Evolutionary conservation across 2,113 vertebrate species (phyloP).

Genomic region (Pimephales promelas): DNA sequence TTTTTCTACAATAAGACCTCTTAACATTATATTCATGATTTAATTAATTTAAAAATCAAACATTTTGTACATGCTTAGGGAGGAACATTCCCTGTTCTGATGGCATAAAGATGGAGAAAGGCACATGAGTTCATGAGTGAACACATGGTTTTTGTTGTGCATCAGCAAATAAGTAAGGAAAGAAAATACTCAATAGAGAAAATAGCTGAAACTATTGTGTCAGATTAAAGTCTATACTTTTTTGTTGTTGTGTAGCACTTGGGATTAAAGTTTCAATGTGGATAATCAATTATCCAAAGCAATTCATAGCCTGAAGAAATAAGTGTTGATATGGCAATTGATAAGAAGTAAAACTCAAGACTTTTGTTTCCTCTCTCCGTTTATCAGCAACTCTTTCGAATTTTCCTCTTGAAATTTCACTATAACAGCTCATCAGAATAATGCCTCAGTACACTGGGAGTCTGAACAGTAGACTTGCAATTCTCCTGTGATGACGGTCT

Average conservation of each 20-base stretch:
- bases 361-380: neutral
- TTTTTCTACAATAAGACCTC: slow-evolving; percentile 72
- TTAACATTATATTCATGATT: slow-evolving; percentile 75
- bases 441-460: neutral
- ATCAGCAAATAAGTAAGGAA: slow-evolving; percentile 68
- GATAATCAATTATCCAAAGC: slow-evolving; percentile 62
- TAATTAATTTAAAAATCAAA: slow-evolving; percentile 69
- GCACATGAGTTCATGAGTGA: slow-evolving; percentile 73
- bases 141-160: slow-evolving; percentile 54
- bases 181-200: slow-evolving; percentile 49
- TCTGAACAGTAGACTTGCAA: neutral
- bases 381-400: slow-evolving; percentile 5
- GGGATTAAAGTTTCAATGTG: slow-evolving; percentile 53
- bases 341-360: slow-evolving; percentile 47
- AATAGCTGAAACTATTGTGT: neutral
- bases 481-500: slow-evolving; percentile 50
- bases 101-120: slow-evolving; percentile 71
- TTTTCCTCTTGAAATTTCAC: neutral
- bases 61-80: slow-evolving; percentile 75
- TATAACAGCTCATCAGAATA: neutral
- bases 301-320: slow-evolving; percentile 63
- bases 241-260: slow-evolving; percentile 23
- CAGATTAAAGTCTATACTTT: slow-evolving; percentile 19
- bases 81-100: slow-evolving; percentile 73
- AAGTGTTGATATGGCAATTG: slow-evolving; percentile 60